Base-by-base conservation (phyloP, 2,113 vertebrate genomes). In the Pygoscelis adeliae region DNA sequence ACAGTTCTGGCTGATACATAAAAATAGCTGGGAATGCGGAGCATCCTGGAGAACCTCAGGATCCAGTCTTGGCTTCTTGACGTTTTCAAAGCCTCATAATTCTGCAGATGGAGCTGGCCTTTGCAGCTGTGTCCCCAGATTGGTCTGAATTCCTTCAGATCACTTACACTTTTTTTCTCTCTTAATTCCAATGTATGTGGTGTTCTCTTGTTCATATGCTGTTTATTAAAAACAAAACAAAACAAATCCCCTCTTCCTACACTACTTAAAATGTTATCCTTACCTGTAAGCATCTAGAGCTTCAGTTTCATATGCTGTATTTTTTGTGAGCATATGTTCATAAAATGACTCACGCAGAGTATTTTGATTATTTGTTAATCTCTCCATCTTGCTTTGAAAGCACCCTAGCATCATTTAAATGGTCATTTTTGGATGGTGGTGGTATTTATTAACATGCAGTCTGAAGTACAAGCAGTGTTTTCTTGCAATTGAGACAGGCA, bases 11-110 rank as follows among this genome's bases (percentile, higher is more conserved):
- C 46, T 71, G 46, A 77, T 56, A 30, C 21, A 49, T 89, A 90
- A 89, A 97, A 96, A 88, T 85, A 96, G 50, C 55, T 61, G 67
- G 80, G 83, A 93, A 93, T 79, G 27, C 67, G 76, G 87, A 84
- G 44, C 72, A 82, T 90, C 32, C 19, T 71, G 80, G 42, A 91
- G 56, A 94, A 80, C 13, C n/a, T 88, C 11, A 6, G 11, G 32
- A 29, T 49, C 15, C 21, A 32, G 14, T 40, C 62, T 55, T 72
- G 32, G 36, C 58, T 62, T 74, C 69, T 72, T 21, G 5, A 86
- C 77, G 50, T 59, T 89, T 86, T 86, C 73, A 32, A n/a, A 83
- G 61, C 32, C 46, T 87, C 7, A 14, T 70, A 66, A 23, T 77
- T 15, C 50, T 83, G 38, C 47, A 84, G 50, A 29, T n/a, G n/a